Evolutionary conservation across 2,113 vertebrate genomes (phyloP).

Genomic region (Oceanites oceanicus): DNA sequence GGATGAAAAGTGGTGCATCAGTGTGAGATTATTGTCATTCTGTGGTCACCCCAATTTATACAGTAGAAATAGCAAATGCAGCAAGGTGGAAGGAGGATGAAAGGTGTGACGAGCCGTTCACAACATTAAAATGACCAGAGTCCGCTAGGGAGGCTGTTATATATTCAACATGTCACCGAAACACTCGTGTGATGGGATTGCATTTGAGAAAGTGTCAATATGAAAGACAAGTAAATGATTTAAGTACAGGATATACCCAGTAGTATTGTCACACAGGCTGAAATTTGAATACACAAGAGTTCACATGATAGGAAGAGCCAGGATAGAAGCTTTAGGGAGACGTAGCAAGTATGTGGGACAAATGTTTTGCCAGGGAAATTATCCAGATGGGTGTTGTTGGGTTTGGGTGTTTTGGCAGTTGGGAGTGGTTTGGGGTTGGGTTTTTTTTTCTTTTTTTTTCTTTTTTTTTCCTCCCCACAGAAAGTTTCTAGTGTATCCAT

Average conservation of each 20-base stretch:
- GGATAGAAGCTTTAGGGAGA: background rate
- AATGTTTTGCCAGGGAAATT: background rate
- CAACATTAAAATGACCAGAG: background rate
- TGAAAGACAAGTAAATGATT: slow-evolving; percentile 18
- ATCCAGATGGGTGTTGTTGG: background rate
- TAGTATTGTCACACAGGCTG: background rate
- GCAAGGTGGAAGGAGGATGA: slow-evolving; percentile 14
- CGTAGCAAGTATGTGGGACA: background rate
- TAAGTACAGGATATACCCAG: background rate
- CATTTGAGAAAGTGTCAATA: slow-evolving; percentile 13
- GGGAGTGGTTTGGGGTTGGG: too few species aligned
- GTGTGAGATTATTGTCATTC: background rate
- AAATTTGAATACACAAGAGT: background rate
- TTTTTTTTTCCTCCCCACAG: background rate
- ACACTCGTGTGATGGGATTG: background rate
- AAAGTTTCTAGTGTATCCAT: background rate
- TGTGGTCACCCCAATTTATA: background rate
- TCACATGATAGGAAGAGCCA: background rate
- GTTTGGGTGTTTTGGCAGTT: background rate
- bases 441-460: too few species aligned
- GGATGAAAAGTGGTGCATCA: background rate
- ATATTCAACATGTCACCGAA: background rate
- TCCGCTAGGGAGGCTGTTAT: background rate
- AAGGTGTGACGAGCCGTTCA: slow-evolving; percentile 51
- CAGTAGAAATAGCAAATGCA: slow-evolving; percentile 1